Evolutionary conservation across 2,113 vertebrate genomes (phyloP), one percentile per base, ranked within the genome.

Genomic region (Pampusana beccarii): DNA sequence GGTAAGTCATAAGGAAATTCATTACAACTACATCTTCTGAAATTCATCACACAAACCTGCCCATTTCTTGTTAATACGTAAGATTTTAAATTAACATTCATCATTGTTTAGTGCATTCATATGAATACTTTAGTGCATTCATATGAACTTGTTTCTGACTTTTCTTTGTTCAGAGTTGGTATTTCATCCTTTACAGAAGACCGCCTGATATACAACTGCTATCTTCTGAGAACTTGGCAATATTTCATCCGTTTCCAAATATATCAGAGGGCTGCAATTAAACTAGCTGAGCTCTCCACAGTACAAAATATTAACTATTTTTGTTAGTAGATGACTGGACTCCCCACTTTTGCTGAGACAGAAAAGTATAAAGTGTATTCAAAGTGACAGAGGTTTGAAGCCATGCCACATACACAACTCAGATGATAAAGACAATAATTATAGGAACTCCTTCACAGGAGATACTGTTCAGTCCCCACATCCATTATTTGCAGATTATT

Each of bases 361-460:
- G n/a, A 82, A 7, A 19, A 29, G 17, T 13, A 5, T 28, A 57
- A 31, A 0, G 0, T 6, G 0, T 38, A 33, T 26, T 34, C 31
- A 58, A 86, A 65, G 31, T 16, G 16, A 48, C 18, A 58, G 21
- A 24, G 6, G 3, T 54, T 53, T 56, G 56, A 23, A 9, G 21
- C 15, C 8, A 33, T 26, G 28, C 10, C 56, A 71, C 26, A 73
- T 14, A n/a, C 34, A 51, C 7, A 61, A 31, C 58, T 75, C 40
- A 58, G 46, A 70, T 38, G 23, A 38, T 51, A 19, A 60, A 58
- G 9, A 23, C 25, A 74, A 18, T 23, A 2, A 57, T 36, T 51
- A 53, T 17, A 57, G 23, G 15, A 38, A 31, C 14, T 28, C 11
- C 65, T 73, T 81, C 26, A 42, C 12, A 81, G 29, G 11, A 57